Base-by-base conservation (phyloP, 1,140 invertebrate species). In the Helicoverpa zea region DNA sequence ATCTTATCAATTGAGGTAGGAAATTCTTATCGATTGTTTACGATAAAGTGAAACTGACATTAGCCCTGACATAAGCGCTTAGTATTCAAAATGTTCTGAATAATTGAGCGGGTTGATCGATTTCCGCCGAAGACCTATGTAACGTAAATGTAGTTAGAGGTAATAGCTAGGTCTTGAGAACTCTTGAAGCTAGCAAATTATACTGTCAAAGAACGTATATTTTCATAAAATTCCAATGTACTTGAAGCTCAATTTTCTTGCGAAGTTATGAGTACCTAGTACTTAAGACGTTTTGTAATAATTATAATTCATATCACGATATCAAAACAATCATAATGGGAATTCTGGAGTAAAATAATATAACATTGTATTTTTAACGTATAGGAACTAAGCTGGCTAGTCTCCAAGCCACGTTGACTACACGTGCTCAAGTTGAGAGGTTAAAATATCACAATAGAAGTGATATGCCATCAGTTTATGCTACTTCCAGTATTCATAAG, bases 41-140 rank as follows among this genome's bases (percentile, higher is more conserved):
- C 16, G 49, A 70, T 70, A 63, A 58, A 3, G 29, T 54, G 51
- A 12, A 16, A 16, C 13, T 58, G 52, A 58, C 64, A 49, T 29
- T 14, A 16, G 18, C 18, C 49, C 18, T 29, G 66, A 54, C 66
- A 14, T 30, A 4, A 73, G n/a, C 56, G 18, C 30, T 49, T 58
- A 58, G 73, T 58, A 59, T 75, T 75, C 52, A 61, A 75, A 59
- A 61, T 61, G 56, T 16, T 23, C 66, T 75, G 73, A 75, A 75
- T 75, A 75, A 75, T 75, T 58, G 73, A 59, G 59, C 4, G 29
- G n/a, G 16, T 0, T 61, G 43, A 61, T 75, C 73, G 73, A 75
- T 75, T 49, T 12, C 18, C 49, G n/a, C 9, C 5, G 11, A 54
- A 54, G 49, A 51, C 73, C 3, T 56, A 30, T 43, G 1, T 49